Conservation (phyloP, 2,797 vertebrate genomes). For the Sebastes wilsoni region DNA sequence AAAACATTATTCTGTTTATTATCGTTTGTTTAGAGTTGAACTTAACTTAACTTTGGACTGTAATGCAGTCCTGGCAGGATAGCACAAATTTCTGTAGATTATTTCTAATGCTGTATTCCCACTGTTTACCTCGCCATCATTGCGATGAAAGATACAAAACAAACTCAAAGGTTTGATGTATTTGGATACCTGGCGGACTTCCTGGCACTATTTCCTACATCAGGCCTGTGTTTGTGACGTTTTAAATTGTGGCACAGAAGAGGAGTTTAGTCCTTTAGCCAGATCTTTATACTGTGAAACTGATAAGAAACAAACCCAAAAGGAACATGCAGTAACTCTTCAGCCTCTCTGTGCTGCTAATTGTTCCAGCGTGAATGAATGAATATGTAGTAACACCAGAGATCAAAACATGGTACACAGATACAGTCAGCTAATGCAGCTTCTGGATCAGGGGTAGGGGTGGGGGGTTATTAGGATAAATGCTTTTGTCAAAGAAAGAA, state of each 20-base stretch:
- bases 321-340: not conserved
- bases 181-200: no score
- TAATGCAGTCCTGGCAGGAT: no score
- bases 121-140: not conserved
- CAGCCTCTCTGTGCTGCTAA: not conserved
- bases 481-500: slow-evolving; percentile 26
- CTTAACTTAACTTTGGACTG: no score
- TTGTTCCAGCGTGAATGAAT: not conserved
- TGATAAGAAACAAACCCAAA: not conserved
- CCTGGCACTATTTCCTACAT: not conserved
- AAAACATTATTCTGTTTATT: no score
- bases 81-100: no score
- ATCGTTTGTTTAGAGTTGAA: no score
- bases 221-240: not conserved
- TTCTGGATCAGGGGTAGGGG: not conserved
- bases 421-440: not conserved
- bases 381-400: not conserved
- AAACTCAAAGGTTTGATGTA: no score
- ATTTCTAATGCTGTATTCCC: no score
- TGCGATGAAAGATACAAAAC: not conserved
- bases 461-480: not conserved
- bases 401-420: not conserved
- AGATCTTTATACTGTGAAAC: not conserved
- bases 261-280: no score
- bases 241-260: not conserved